Evolutionary conservation across 1,140 invertebrate genomes (phyloP).

Genomic region (Philotrypesis tridentata): DNA sequence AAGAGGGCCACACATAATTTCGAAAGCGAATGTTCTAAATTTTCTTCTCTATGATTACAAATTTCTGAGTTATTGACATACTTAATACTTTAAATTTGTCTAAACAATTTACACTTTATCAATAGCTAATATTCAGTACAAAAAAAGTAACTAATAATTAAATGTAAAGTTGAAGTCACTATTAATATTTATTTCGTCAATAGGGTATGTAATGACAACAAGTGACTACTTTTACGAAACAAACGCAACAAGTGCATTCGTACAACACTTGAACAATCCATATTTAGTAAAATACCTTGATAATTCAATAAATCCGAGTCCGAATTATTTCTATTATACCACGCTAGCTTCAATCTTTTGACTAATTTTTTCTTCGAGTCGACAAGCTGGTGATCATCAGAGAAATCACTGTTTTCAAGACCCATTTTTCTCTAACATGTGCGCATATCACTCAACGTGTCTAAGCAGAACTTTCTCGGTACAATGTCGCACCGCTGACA

Average conservation of each 20-base stretch:
- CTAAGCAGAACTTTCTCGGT: not conserved
- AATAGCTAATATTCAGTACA: too few species aligned
- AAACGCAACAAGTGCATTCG: too few species aligned
- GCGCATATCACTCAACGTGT: slow-evolving; percentile 31
- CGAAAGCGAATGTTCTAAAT: not conserved
- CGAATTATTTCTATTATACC: slow-evolving; percentile 50
- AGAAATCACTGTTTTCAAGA: slow-evolving; percentile 4
- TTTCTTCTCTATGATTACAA: not conserved
- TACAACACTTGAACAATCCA: too few species aligned
- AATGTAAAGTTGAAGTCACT: too few species aligned
- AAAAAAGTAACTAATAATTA: too few species aligned
- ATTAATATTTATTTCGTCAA: too few species aligned
- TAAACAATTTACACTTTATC: too few species aligned
- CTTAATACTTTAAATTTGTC: too few species aligned
- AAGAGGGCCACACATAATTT: not conserved
- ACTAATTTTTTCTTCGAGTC: slow-evolving; percentile 41
- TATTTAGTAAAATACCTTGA: slow-evolving; percentile 48
- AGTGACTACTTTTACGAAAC: too few species aligned
- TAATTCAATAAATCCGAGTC: slow-evolving; percentile 47
- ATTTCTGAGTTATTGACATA: too few species aligned
- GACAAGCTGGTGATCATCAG: slow-evolving; percentile 23
- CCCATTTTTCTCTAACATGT: not conserved
- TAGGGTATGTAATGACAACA: too few species aligned
- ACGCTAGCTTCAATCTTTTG: slow-evolving; percentile 44
- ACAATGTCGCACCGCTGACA: not conserved